Evolutionary conservation across 2,888 invertebrate species (phyloP).

Genomic region (Timema podura): DNA sequence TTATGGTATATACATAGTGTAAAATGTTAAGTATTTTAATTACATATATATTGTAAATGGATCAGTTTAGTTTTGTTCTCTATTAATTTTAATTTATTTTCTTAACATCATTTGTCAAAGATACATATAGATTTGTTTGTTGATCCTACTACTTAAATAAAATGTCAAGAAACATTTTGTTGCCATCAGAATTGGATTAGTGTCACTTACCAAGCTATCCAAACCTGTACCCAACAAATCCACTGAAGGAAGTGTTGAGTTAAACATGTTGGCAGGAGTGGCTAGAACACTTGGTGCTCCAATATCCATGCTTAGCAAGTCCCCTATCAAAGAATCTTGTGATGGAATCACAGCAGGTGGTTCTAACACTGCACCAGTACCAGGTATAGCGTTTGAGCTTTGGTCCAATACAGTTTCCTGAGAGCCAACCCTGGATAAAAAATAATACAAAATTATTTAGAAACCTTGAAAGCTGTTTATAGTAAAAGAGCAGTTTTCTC

Average conservation of each 20-base stretch:
- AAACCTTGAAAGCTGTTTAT: too few species aligned
- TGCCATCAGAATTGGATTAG: conserved; percentile 14
- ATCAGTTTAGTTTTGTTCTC: too few species aligned
- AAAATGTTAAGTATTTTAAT: too few species aligned
- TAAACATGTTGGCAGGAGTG: conserved; percentile 59
- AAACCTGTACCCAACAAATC: conserved; percentile 87
- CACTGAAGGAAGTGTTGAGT: conserved; percentile 59
- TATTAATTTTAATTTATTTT: too few species aligned
- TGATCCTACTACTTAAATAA: too few species aligned
- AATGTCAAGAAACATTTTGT: too few species aligned
- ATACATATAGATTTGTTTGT: too few species aligned
- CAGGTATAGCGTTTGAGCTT: conserved; percentile 25
- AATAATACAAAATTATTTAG: neutral
- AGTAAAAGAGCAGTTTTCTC: too few species aligned
- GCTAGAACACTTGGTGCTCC: conserved; percentile 50
- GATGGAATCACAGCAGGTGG: conserved; percentile 58
- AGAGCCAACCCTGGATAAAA: conserved; percentile 32
- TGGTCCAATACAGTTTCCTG: conserved; percentile 35
- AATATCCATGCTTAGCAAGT: conserved; percentile 94
- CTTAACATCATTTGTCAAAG: too few species aligned
- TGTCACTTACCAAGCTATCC: conserved; percentile 69
- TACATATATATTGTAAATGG: too few species aligned
- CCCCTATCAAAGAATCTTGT: conserved; percentile 94
- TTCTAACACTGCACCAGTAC: conserved; percentile 13
- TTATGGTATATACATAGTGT: too few species aligned